A percentile compares a stretch with the other conserved stretches of the same genome.
phyloP scores from a whole-genome alignment of 2,888 invertebrate genomes.

The Tanypteryx hageni region DNA sequence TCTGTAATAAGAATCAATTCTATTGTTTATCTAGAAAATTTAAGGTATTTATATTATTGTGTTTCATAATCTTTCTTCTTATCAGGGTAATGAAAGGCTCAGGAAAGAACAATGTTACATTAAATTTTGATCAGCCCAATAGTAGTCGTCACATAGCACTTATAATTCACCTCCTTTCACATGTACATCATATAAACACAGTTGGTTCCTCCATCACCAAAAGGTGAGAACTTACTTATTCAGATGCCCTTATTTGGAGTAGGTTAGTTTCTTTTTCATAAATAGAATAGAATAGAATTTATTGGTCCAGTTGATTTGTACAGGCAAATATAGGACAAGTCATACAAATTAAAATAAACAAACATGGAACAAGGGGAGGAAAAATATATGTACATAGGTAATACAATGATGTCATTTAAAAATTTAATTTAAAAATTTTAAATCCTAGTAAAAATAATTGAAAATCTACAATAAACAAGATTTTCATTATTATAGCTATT shows the following conservation, averaged over 20 bases:
- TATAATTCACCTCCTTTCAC: conserved; percentile 1
- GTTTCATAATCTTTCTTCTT: not conserved
- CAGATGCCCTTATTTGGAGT: not conserved
- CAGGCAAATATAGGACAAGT: too few relatives aligned
- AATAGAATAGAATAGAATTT: too few relatives aligned
- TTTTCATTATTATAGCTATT: too few relatives aligned
- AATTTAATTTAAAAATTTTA: too few relatives aligned
- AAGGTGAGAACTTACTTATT: not conserved
- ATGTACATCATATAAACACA: not conserved
- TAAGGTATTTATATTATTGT: not conserved
- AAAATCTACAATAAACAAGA: too few relatives aligned
- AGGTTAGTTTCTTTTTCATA: not conserved
- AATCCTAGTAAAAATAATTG: too few relatives aligned
- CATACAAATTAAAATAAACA: too few relatives aligned
- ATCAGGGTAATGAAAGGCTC: conserved; percentile 17
- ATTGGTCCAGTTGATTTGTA: too few relatives aligned
- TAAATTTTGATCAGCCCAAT: not conserved
- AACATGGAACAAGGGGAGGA: too few relatives aligned
- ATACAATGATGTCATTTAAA: too few relatives aligned
- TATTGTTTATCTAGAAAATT: not conserved
- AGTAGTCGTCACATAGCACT: not conserved
- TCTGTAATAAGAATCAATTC: not conserved
- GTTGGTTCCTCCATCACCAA: conserved; percentile 5
- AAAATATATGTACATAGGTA: too few relatives aligned
- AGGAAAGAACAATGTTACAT: not conserved